Base-by-base conservation (phyloP, 2,888 invertebrate genomes). In the Byasa hedistus region DNA sequence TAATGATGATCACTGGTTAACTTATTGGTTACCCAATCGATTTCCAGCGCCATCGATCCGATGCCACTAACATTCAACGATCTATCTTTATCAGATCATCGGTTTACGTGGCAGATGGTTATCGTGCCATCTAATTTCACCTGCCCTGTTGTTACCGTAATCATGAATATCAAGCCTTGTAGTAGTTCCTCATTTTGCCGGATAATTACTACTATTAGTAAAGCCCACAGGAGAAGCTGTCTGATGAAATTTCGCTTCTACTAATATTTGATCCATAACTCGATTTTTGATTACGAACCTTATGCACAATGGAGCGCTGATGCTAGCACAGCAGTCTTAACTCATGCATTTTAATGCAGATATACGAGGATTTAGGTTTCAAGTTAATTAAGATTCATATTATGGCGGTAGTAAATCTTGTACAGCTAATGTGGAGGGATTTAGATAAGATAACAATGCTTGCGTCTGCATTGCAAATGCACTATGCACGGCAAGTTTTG, bases 351-450 rank as follows among this genome's bases (percentile, higher is more conserved):
- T 65, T 61, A 56, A 65, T 61, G 27, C 4, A 57, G 23, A 61
- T 61, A 27, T 56, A 52, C 24, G 39, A 21, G 23, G 61, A 61
- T 61, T 65, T 52, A 61, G 57, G 52, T 65, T 65, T 61, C 61
- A 57, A 65, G 57, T 65, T 65, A 65, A 65, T 65, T 65, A 65
- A 61, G 57, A 65, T 65, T 65, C 61, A 65, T 65, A 65, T 61
- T 65, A 65, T 48, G 65, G 57, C 57, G 57, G 61, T 48, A 57
- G 65, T 65, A 65, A 65, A 65, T 65, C 65, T 65, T 61, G 61
- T 61, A 61, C 57, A 23, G 61, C 57, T 52, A 65, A 65, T 65
- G 61, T 61, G 60, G 48, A 57, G 27, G 65, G 61, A 61, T 61
- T 61, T 36, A 57, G 61, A 57, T 65, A 52, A 65, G 61, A 65